Conservation (phyloP, 2,113 vertebrate species). For the Amphiprion percula region DNA sequence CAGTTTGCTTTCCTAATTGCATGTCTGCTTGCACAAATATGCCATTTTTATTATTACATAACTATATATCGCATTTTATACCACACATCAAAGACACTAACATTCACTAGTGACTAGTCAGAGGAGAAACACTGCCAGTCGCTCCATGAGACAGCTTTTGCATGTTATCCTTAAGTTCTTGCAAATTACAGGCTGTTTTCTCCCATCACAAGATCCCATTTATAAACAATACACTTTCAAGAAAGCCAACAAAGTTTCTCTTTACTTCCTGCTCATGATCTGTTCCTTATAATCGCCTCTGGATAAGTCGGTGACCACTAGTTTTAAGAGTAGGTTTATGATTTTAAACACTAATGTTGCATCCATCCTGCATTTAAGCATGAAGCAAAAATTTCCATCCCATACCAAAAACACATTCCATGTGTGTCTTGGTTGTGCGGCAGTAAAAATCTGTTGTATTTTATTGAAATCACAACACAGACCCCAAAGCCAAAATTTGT, state of each 20-base stretch:
- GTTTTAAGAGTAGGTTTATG: background rate
- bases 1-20: slow-evolving; percentile 3
- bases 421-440: background rate
- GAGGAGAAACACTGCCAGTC: background rate
- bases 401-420: background rate
- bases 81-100: slow-evolving; percentile 1
- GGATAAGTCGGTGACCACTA: background rate
- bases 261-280: background rate
- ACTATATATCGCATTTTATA: slow-evolving; percentile 6
- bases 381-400: slow-evolving; percentile 7
- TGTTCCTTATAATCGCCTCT: slow-evolving; percentile 11
- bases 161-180: background rate
- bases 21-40: background rate
- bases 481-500: slow-evolving; percentile 20
- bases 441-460: slow-evolving; percentile 16
- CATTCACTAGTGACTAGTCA: background rate
- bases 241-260: background rate
- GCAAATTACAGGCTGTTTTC: background rate
- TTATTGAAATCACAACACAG: slow-evolving; percentile 16
- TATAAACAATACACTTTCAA: slow-evolving; percentile 7
- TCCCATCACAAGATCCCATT: background rate
- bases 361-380: background rate
- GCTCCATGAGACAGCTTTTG: background rate
- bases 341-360: slow-evolving; percentile 8
- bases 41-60: background rate